These are phyloP conservation scores for Sicus ferrugineus DNA, from an alignment of 2,888 invertebrate genomes.

Conservation along the genomic window DNA sequence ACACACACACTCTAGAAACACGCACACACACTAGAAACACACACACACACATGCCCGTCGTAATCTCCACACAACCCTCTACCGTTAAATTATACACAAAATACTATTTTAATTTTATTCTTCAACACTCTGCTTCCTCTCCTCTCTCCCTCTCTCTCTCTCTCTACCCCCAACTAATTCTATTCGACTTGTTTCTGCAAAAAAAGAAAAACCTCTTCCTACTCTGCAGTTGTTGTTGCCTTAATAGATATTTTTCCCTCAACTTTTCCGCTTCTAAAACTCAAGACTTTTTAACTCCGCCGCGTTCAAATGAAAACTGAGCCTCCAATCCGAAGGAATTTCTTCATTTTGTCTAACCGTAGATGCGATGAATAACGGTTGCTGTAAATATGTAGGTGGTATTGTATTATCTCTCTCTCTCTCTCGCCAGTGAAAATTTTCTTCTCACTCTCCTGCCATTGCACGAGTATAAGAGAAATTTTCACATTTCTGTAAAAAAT, in stretches of 20 bases:
- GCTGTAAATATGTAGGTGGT: no score
- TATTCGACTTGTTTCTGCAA: no score
- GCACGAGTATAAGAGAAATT: background rate
- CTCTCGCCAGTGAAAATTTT: background rate
- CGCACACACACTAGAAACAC: conserved; percentile 28
- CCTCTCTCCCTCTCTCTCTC: background rate
- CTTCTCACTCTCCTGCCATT: background rate
- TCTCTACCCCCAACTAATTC: conserved; percentile 7
- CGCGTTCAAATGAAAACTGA: conserved; percentile 49
- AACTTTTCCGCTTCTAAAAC: conserved; percentile 38
- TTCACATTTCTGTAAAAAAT: background rate
- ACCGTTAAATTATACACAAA: background rate
- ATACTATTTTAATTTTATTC: background rate
- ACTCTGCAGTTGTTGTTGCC: conserved; percentile 32
- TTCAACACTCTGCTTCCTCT: background rate
- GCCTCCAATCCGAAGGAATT: conserved; percentile 42
- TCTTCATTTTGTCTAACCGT: conserved; percentile 19
- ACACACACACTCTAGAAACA: conserved; percentile 22
- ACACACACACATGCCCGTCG: conserved; percentile 28
- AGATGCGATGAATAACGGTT: no score
- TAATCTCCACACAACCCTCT: background rate
- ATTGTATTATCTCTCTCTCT: conserved; percentile 18
- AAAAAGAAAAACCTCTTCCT: conserved; percentile 19
- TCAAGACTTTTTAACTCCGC: conserved; percentile 44
- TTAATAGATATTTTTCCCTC: conserved; percentile 13